Evolutionary conservation across 2,888 invertebrate species (phyloP), one percentile per base, ranked within the genome.

Genomic region (Willowsia nigromaculata): DNA sequence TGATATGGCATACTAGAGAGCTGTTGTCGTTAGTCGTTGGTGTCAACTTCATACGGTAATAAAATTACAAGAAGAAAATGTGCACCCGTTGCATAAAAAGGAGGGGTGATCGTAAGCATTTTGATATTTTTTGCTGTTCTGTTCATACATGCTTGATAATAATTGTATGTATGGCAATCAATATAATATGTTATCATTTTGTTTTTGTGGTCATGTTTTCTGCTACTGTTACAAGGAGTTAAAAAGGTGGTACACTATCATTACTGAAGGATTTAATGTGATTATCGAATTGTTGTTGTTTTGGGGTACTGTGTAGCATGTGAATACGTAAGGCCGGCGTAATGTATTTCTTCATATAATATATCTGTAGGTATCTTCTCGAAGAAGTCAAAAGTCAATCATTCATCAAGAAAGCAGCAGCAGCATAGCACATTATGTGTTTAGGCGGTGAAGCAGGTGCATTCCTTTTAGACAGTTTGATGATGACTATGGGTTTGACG

Each of bases 81-180:
- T 78, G 85, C 85, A 78, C 85, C 78, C 78, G 85, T 85, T 85
- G 78, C 85, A 85, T 65, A 76, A 85, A 37, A 53, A 78, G 76
- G 76, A 33, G 76, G 50, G 30, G 76, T 78, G 76, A 30, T 50
- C 30, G 18, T 7, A 47, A 53, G n/a, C 27, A 78, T 47, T 33
- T 40, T 65, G 9, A n/a, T 71, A 25, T 71, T 40, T 43, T 43
- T 43, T 7, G n/a, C 71, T 62, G 13, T 15, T 62, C 9, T 59
- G 27, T 62, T 7, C 15, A 62, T 62, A 30, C 25, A 59, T 25
- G 11, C 7, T 1, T 30, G 13, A 9, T 30, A 62, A 30, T 62
- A 3, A 62, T 62, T 27, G 27, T 59, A 62, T 15, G 62, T 5
- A 62, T 13, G 25, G n/a, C 13, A 25, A 71, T 50, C 5, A n/a